These are phyloP conservation scores for Calidris pugnax DNA, from an alignment of 2,113 vertebrate genomes.

Conservation along the genomic window DNA sequence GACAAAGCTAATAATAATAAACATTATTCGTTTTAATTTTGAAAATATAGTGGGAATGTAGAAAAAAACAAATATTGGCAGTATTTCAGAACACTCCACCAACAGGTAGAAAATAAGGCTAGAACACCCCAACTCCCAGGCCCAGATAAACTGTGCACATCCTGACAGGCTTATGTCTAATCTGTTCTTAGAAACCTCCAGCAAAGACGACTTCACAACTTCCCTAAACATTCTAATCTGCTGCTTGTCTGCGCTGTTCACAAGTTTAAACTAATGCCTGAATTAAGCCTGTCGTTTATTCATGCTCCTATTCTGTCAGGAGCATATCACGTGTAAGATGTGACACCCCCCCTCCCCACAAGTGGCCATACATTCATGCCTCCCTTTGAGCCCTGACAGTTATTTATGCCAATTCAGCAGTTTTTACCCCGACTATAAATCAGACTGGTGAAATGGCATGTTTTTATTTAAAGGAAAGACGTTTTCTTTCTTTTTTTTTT, in stretches of 20 bases:
- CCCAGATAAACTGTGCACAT: background rate
- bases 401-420: background rate
- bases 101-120: background rate
- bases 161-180: background rate
- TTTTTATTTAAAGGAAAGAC: background rate
- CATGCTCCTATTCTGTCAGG: conserved; percentile 13
- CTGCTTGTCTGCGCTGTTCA: background rate
- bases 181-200: background rate
- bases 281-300: background rate
- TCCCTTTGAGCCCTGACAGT: background rate
- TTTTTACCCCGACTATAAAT: background rate
- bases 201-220: background rate
- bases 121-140: background rate
- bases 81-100: background rate
- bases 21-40: background rate
- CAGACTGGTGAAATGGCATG: background rate
- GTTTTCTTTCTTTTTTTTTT: background rate
- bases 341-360: background rate
- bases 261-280: background rate
- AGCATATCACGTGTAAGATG: accelerated
- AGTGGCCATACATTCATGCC: background rate
- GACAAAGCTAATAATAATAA: background rate
- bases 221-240: background rate
- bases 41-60: background rate
- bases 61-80: background rate